phyloP scores from a whole-genome alignment of 2,888 invertebrate species.

The Caenorhabditis japonica region DNA sequence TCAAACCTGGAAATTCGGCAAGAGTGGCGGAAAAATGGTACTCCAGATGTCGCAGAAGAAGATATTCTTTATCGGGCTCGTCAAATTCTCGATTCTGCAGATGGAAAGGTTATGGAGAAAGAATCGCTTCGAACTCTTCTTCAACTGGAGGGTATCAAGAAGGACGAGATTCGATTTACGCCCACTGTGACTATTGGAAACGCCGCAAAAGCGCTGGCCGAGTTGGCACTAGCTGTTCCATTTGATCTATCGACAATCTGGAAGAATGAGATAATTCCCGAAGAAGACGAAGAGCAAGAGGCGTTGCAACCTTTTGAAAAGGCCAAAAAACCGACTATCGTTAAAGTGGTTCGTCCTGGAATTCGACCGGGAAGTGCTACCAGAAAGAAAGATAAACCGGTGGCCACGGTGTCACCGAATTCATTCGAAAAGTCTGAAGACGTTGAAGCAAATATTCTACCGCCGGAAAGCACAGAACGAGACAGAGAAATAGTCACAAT shows the following conservation, averaged over 20 bases:
- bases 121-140: constrained; percentile 54
- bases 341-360: constrained; percentile 57
- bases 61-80: constrained; percentile 55
- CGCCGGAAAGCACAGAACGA: no score
- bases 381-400: constrained; percentile 11
- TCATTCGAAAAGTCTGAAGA: neutral
- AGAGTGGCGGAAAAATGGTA: constrained; percentile 54
- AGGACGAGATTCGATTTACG: constrained; percentile 51
- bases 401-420: constrained; percentile 31
- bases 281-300: constrained; percentile 14
- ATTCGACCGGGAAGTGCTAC: constrained; percentile 10
- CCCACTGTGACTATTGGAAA: constrained; percentile 62
- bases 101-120: constrained; percentile 54
- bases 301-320: no score
- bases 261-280: constrained; percentile 11
- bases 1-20: constrained; percentile 47
- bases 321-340: constrained; percentile 45
- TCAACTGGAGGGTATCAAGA: constrained; percentile 50
- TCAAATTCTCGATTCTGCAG: constrained; percentile 39
- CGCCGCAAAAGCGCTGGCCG: constrained; percentile 63
- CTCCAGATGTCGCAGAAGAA: constrained; percentile 55
- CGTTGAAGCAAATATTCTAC: constrained; percentile 13
- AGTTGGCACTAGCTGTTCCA: constrained; percentile 59
- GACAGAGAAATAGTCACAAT: constrained; percentile 2
- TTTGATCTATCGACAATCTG: constrained; percentile 53